A percentile compares a stretch with the other conserved stretches of the same genome.
Conservation (phyloP, 2,888 invertebrate species). For the Nomada ruficornis region DNA sequence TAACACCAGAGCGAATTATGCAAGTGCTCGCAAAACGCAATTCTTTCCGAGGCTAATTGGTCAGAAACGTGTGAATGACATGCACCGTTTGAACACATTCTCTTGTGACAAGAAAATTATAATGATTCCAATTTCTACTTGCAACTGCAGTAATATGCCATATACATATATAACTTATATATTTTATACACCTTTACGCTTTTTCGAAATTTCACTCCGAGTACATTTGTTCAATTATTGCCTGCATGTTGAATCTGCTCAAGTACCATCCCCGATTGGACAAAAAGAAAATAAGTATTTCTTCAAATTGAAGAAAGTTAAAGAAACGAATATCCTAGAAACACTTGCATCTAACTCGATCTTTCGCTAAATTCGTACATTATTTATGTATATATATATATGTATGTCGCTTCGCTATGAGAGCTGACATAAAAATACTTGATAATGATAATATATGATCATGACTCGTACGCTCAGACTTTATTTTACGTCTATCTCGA, state of each 20-base stretch:
- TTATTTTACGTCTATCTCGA: neutral
- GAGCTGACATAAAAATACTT: constrained; percentile 17
- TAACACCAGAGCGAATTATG: constrained; percentile 32
- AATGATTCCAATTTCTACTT: constrained; percentile 13
- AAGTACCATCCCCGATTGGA: neutral
- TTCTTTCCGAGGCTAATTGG: constrained; percentile 13
- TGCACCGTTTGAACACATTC: constrained; percentile 44
- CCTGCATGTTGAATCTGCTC: constrained; percentile 1
- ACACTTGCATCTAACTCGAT: constrained; percentile 6
- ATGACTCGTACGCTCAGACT: constrained; percentile 11
- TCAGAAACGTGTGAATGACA: constrained; percentile 19
- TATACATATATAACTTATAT: constrained; percentile 7
- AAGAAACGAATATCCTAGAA: constrained; percentile 8
- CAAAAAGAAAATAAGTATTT: neutral
- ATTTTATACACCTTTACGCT: constrained; percentile 27
- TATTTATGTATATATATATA: neutral
- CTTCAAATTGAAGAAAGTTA: neutral
- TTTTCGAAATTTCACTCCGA: neutral
- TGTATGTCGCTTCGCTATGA: no score
- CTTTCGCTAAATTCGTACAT: constrained; percentile 7
- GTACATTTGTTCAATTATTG: neutral
- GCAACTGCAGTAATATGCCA: constrained; percentile 12
- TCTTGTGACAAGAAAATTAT: constrained; percentile 29
- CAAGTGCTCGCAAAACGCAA: constrained; percentile 21
- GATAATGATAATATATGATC: constrained; percentile 10